Conservation (phyloP, 2,797 vertebrate species). For the Tragelaphus eurycerus region DNA sequence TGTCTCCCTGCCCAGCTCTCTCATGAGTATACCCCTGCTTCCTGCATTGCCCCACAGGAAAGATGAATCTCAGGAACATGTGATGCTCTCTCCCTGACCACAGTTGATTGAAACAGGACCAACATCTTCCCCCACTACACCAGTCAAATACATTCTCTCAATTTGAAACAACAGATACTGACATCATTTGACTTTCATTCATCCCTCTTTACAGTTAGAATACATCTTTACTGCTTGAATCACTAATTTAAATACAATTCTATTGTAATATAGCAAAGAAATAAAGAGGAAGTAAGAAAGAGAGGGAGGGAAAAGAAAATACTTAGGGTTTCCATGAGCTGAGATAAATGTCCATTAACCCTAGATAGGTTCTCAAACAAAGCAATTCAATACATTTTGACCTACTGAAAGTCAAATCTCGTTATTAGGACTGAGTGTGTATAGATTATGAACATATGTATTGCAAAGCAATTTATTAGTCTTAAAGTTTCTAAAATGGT, state of each 20-base stretch:
- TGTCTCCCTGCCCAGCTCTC: neutral
- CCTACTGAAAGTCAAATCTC: neutral
- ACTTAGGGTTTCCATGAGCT: neutral
- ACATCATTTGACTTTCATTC: neutral
- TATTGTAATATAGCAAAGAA: neutral
- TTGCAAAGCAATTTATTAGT: neutral
- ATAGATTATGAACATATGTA: neutral
- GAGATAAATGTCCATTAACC: neutral
- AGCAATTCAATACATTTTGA: slow-evolving; percentile 1
- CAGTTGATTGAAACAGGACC: neutral
- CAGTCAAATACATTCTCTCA: neutral
- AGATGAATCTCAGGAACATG: neutral
- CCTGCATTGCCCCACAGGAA: neutral
- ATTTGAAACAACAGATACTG: neutral
- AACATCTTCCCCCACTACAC: neutral
- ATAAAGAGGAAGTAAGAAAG: neutral
- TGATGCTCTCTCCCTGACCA: neutral
- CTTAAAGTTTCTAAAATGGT: slow-evolving; percentile 9
- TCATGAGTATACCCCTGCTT: neutral
- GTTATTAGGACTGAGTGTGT: neutral
- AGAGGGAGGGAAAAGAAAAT: neutral
- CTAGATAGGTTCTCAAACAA: neutral
- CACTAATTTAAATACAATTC: neutral
- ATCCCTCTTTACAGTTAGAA: neutral
- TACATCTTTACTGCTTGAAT: neutral